These are phyloP conservation scores for Palythoa grandiflora DNA, from an alignment of 92 coral and sea anemone species.

Conservation along the genomic window DNA sequence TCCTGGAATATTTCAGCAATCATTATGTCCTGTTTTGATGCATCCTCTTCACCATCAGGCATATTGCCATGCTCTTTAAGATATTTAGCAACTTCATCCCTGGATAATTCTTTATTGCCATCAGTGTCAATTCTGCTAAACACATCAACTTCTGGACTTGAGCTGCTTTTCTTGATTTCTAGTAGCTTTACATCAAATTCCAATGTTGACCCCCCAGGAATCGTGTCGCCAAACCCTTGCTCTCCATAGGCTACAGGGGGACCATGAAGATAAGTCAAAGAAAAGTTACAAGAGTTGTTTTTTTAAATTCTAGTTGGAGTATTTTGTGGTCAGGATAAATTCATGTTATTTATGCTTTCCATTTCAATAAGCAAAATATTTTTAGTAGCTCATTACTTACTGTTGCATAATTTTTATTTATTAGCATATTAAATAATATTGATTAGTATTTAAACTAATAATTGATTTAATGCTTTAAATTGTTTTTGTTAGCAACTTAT, in stretches of 20 bases:
- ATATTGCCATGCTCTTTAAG: conserved; percentile 73
- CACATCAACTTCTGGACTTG: conserved; percentile 67
- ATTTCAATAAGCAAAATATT: no score
- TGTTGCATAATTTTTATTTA: no score
- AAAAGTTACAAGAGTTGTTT: not conserved
- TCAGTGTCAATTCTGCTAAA: conserved; percentile 86
- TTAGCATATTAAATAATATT: no score
- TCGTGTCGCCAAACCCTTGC: conserved; percentile 76
- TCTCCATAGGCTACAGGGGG: conserved; percentile 80
- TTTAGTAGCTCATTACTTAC: no score
- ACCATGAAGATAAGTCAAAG: conserved; percentile 24
- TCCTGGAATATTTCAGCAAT: conserved; percentile 84
- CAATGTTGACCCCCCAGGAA: conserved; percentile 84
- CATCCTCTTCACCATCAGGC: conserved; percentile 70
- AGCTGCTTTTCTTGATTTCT: conserved; percentile 64
- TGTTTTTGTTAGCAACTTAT: no score
- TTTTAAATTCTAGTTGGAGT: not conserved
- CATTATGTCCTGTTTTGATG: conserved; percentile 72
- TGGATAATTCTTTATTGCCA: conserved; percentile 76
- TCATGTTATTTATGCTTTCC: no score
- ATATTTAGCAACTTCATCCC: conserved; percentile 74
- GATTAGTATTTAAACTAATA: no score
- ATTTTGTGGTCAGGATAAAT: not conserved
- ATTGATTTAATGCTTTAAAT: no score
- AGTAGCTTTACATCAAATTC: conserved; percentile 89